A percentile compares a stretch with the other conserved stretches of the same genome.
phyloP scores from a whole-genome alignment of 2,888 invertebrate genomes.

The Acronicta leporina region DNA sequence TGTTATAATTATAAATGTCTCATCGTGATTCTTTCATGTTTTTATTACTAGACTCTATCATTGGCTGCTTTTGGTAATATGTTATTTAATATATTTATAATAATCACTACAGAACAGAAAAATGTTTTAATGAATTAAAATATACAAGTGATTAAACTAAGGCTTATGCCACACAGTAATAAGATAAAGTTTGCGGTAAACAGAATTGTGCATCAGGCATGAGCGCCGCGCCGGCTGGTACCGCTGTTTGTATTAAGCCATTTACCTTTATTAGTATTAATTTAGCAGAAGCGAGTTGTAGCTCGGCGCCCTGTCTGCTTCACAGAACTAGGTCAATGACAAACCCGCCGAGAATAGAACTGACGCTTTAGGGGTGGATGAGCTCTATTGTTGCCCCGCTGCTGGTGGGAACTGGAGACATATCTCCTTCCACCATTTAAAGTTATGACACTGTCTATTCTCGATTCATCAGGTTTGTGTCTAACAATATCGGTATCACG shows the following conservation, averaged over 20 bases:
- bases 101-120: too few relatives aligned
- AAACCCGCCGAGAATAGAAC: slow-evolving; percentile 83
- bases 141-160: slow-evolving; percentile 34
- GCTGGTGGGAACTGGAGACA: slow-evolving; percentile 57
- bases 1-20: too few relatives aligned
- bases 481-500: neutral
- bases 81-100: too few relatives aligned
- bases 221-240: slow-evolving; percentile 66
- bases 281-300: slow-evolving; percentile 75
- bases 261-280: slow-evolving; percentile 82
- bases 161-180: slow-evolving; percentile 44
- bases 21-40: too few relatives aligned
- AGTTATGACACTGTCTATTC: slow-evolving; percentile 8
- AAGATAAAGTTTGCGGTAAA: slow-evolving; percentile 54
- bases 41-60: too few relatives aligned
- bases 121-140: neutral
- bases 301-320: slow-evolving; percentile 67
- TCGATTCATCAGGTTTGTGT: slow-evolving; percentile 13
- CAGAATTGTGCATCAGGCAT: slow-evolving; percentile 52
- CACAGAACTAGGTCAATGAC: slow-evolving; percentile 85
- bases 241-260: slow-evolving; percentile 71
- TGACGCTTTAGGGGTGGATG: slow-evolving; percentile 80
- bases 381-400: slow-evolving; percentile 74
- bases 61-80: too few relatives aligned
- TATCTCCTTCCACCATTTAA: slow-evolving; percentile 26